Percentiles rank a stretch among this genome's conserved stretches.
Conservation (phyloP, 2,888 invertebrate species). For the Nebria brevicollis region DNA sequence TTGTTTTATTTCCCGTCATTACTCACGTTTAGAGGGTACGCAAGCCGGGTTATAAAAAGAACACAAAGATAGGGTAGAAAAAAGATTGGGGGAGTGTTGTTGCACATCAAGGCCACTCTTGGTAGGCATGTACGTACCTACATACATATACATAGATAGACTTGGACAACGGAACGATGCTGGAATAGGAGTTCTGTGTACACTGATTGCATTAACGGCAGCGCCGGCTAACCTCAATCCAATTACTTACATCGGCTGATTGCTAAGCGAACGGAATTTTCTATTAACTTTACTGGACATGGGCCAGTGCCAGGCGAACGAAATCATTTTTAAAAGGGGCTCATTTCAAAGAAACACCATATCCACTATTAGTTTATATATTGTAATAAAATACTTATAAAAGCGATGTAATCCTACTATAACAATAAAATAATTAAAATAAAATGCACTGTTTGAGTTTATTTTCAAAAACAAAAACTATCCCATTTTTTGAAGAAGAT, state of each 20-base stretch:
- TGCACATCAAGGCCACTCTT: not conserved
- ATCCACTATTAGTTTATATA: not conserved
- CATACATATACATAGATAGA: not conserved
- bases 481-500: too few relatives aligned
- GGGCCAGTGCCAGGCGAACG: not conserved
- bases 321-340: not conserved
- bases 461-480: too few relatives aligned
- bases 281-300: slow-evolving; percentile 39
- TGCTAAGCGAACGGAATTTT: slow-evolving; percentile 45
- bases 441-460: too few relatives aligned
- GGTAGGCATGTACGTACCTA: not conserved
- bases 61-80: not conserved
- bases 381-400: too few relatives aligned
- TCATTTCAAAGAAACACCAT: not conserved
- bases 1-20: not conserved
- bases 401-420: too few relatives aligned
- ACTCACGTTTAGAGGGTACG: slow-evolving; percentile 1
- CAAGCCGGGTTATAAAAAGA: not conserved
- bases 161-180: not conserved
- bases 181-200: not conserved
- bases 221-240: slow-evolving; percentile 37
- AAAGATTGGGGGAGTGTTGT: not conserved
- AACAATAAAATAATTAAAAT: too few relatives aligned
- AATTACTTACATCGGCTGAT: slow-evolving; percentile 45
- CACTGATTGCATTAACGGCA: slow-evolving; percentile 23